Percentiles rank a stretch among this genome's conserved stretches.
phyloP scores from a whole-genome alignment of 2,113 vertebrate genomes.

The Nothocercus julius region DNA sequence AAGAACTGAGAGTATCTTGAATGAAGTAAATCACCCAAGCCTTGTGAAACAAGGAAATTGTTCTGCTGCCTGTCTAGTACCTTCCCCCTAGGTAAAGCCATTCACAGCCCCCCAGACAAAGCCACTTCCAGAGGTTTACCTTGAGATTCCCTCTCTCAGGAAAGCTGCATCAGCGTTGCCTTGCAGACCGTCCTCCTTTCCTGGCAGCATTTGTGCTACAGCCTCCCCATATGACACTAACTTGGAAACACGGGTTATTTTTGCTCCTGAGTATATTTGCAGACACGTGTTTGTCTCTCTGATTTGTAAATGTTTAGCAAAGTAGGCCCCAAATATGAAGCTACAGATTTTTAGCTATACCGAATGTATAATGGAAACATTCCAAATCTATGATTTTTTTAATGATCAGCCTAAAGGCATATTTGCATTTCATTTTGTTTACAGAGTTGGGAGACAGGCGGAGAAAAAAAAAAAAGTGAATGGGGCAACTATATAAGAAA shows the following conservation, averaged over 20 bases:
- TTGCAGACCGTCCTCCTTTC: not conserved
- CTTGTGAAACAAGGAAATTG: not conserved
- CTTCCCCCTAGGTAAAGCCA: not conserved
- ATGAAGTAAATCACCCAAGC: not conserved
- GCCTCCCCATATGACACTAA: not conserved
- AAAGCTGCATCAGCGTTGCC: not conserved
- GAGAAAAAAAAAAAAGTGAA: not conserved
- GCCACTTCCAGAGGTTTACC: not conserved
- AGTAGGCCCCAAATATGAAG: not conserved
- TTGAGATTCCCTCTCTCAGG: not conserved
- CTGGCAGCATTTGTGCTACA: not conserved
- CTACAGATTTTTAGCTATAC: not conserved
- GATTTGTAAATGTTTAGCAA: not conserved
- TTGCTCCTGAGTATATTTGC: not conserved
- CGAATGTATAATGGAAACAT: not conserved
- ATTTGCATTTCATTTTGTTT: conserved; percentile 24
- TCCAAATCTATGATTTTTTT: not conserved
- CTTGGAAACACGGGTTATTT: not conserved
- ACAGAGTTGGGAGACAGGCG: not conserved
- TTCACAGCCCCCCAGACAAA: not conserved
- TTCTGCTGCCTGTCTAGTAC: not conserved
- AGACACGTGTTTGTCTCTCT: not conserved
- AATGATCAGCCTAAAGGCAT: not conserved
- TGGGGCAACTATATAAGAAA: not conserved
- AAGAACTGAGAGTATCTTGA: not conserved